Conservation (phyloP, 2,888 invertebrate genomes). For the Drosophila mimetica region DNA sequence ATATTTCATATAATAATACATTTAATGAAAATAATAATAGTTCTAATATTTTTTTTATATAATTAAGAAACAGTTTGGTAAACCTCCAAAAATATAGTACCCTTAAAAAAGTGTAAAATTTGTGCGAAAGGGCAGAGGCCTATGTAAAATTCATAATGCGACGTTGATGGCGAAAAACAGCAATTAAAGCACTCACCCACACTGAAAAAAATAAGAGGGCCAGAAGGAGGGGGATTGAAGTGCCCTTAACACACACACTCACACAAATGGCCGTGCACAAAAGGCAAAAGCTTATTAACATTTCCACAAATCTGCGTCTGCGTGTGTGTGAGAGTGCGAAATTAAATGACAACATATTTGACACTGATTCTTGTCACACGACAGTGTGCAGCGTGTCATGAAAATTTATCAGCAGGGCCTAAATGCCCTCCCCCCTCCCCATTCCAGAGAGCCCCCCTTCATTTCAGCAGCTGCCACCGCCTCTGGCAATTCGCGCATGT, state of each 20-base stretch:
- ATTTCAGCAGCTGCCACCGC: slow-evolving; percentile 18
- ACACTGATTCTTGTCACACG: slow-evolving; percentile 78
- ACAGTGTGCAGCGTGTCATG: slow-evolving; percentile 70
- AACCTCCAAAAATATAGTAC: neutral
- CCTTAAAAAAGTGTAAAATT: slow-evolving; percentile 22
- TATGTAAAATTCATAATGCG: slow-evolving; percentile 70
- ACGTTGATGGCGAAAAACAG: slow-evolving; percentile 56
- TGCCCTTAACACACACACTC: slow-evolving; percentile 26
- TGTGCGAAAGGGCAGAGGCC: slow-evolving; percentile 43
- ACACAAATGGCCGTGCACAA: slow-evolving; percentile 13
- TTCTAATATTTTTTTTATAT: no score
- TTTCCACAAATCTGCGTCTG: slow-evolving; percentile 68
- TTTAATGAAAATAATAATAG: no score
- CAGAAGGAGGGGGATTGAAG: slow-evolving; percentile 21
- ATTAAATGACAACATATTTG: slow-evolving; percentile 81
- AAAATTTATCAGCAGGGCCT: slow-evolving; percentile 76
- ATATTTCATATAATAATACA: no score
- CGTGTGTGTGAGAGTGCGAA: slow-evolving; percentile 66
- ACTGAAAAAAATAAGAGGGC: neutral
- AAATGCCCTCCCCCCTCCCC: slow-evolving; percentile 51
- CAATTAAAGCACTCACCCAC: slow-evolving; percentile 62
- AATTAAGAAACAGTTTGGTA: no score
- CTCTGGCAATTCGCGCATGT: slow-evolving; percentile 60
- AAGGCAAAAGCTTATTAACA: slow-evolving; percentile 73
- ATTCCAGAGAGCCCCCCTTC: neutral